Base-by-base conservation (phyloP, 2,113 vertebrate genomes). In the Trichomycterus rosablanca region DNA sequence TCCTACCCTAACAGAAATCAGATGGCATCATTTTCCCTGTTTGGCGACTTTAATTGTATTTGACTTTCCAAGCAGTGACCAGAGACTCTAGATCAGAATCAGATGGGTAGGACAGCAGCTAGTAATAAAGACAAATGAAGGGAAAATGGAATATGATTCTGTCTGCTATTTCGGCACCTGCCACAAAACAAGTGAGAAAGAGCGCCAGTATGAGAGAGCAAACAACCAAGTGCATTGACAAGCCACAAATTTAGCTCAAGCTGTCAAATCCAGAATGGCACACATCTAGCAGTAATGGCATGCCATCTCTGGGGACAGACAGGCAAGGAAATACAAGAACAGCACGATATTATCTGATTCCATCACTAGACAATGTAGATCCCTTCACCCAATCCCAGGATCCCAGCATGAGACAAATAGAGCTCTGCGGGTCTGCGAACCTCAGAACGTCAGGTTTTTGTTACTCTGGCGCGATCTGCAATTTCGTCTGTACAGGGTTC, bases 121-220 rank as follows among this genome's bases (percentile, higher is more conserved):
- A 73, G 59, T 86, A 85, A 86, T 86, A 83, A 84, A 86, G 85
- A 84, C 83, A 80, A 86, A 86, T 88, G 76, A 77, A 66, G 66
- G 40, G 76, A 81, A 80, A 77, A 74, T 80, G 74, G 84, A 83
- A 85, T 87, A 77, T 83, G 78, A 86, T 85, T 82, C 74, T 78
- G 80, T 78, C 78, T 79, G 72, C 63, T 75, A 51, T 72, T 78
- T 69, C 71, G 65, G 75, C 76, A 80, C 81, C 30, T 72, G 76
- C 82, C 50, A 48, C 74, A 67, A 68, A 53, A 53, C 19, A 44
- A 44, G 46, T 40, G 37, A 12, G 19, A 7, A 39, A 40, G 46
- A 48, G 52, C 54, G 48, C 48, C 24, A 62, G 63, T 80, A 50
- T 46, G 34, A 39, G 53, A 70, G 46, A 45, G 81, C 74, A 63